A percentile compares a stretch with the other conserved stretches of the same genome.
Conservation (phyloP, 2,797 vertebrate genomes). For the Kryptopterus vitreolus region DNA sequence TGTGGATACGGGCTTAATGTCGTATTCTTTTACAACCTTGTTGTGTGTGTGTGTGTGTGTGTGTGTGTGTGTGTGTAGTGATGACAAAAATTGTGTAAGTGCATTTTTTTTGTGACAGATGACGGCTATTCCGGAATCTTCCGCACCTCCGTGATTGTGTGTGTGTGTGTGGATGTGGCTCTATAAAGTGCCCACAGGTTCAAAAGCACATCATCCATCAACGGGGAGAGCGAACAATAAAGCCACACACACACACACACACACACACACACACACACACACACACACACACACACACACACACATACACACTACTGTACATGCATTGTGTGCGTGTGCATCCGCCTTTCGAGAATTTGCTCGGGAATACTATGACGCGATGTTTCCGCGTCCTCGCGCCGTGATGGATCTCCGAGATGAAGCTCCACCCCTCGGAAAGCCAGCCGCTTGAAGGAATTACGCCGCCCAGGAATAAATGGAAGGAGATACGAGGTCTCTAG, state of each 20-base stretch:
- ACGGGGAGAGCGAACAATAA: slow-evolving; percentile 40
- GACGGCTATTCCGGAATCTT: slow-evolving; percentile 28
- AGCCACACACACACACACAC: too few relatives aligned
- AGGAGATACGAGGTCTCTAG: slow-evolving; percentile 64
- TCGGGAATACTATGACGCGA: slow-evolving; percentile 52
- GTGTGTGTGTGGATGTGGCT: slow-evolving; percentile 58
- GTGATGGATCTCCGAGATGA: slow-evolving; percentile 70
- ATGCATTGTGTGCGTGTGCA: neutral
- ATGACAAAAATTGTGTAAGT: neutral
- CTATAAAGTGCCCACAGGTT: slow-evolving; percentile 48
- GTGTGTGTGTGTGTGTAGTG: neutral
- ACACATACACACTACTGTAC: neutral
- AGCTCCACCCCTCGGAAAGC: slow-evolving; percentile 44
- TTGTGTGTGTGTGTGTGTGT: neutral
- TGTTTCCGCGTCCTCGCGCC: slow-evolving; percentile 60
- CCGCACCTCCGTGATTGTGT: slow-evolving; percentile 37
- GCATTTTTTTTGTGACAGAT: slow-evolving; percentile 17
- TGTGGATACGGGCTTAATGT: too few relatives aligned
- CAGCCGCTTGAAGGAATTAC: slow-evolving; percentile 67
- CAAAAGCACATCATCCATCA: slow-evolving; percentile 57
- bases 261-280: neutral
- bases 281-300: slow-evolving; percentile 18
- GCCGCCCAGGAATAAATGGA: slow-evolving; percentile 59
- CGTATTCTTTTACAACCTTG: too few relatives aligned
- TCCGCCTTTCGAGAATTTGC: neutral